phyloP scores from a whole-genome alignment of 2,113 vertebrate genomes.

The Muscicapa adusta region DNA sequence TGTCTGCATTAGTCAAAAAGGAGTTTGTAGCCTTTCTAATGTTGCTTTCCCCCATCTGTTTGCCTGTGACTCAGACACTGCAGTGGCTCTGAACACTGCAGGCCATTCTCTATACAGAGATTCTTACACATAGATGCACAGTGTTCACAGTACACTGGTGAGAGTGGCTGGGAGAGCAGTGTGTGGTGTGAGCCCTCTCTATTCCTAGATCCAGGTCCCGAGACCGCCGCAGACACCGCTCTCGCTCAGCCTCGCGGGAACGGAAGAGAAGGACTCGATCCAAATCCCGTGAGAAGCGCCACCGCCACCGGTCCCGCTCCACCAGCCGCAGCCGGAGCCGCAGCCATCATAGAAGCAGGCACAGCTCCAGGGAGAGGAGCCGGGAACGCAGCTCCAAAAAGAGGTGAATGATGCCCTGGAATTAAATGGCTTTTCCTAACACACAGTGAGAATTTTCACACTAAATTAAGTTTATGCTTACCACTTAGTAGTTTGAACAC shows the following conservation, averaged over 20 bases:
- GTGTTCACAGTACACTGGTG: not conserved
- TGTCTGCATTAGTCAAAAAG: not conserved
- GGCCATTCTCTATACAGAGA: not conserved
- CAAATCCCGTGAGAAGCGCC: slow-evolving; percentile 79
- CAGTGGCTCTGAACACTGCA: not conserved
- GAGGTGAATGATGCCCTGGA: slow-evolving; percentile 56
- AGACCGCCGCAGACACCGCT: slow-evolving; percentile 76
- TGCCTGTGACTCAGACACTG: not conserved
- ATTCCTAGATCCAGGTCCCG: slow-evolving; percentile 75
- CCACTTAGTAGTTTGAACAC: not conserved
- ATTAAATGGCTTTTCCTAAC: not conserved
- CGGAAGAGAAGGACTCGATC: slow-evolving; percentile 79
- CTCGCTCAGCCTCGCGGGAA: slow-evolving; percentile 79
- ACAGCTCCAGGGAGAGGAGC: slow-evolving; percentile 80
- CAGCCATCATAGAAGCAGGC: slow-evolving; percentile 79
- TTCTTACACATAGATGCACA: not conserved
- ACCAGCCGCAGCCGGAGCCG: slow-evolving; percentile 77
- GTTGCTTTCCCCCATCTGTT: not conserved
- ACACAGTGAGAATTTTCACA: fast-evolving
- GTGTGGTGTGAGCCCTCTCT: not conserved
- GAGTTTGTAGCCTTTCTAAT: not conserved
- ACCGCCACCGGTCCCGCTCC: slow-evolving; percentile 75
- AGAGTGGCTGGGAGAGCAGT: not conserved
- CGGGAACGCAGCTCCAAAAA: slow-evolving; percentile 78
- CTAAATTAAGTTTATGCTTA: not conserved